Percentiles rank a stretch among this genome's conserved stretches.
Conservation (phyloP, 2,888 invertebrate species). For the Steromphala cineraria region DNA sequence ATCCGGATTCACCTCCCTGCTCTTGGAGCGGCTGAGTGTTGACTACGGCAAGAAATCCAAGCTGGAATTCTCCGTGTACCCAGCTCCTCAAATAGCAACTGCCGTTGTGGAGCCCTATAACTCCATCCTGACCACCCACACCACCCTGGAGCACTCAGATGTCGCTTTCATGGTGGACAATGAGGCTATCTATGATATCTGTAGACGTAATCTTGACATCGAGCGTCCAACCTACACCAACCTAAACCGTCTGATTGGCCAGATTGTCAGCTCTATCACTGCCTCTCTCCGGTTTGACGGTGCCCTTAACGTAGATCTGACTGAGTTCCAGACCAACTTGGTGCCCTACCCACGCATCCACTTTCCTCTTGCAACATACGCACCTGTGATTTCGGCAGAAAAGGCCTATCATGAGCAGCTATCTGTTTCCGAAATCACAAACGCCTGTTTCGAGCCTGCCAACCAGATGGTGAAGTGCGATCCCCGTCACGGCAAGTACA, state of each 20-base stretch:
- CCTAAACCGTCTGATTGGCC: slow-evolving; percentile 94
- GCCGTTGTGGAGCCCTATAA: too few species aligned
- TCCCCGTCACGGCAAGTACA: slow-evolving; percentile 78
- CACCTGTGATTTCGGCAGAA: slow-evolving; percentile 64
- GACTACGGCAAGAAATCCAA: too few species aligned
- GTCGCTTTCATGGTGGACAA: slow-evolving; percentile 95
- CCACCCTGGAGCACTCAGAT: too few species aligned
- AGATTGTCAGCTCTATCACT: slow-evolving; percentile 80
- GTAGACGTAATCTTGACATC: slow-evolving; percentile 86
- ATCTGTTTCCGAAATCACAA: slow-evolving; percentile 67
- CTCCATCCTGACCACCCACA: too few species aligned
- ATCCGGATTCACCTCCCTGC: too few species aligned
- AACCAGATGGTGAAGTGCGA: slow-evolving; percentile 92
- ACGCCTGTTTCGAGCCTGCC: slow-evolving; percentile 87
- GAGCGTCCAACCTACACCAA: slow-evolving; percentile 91
- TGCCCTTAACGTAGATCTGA: slow-evolving; percentile 77
- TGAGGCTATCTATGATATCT: slow-evolving; percentile 92
- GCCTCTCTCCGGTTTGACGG: slow-evolving; percentile 78
- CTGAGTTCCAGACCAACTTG: slow-evolving; percentile 76
- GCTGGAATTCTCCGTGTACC: too few species aligned
- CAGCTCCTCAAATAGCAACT: too few species aligned
- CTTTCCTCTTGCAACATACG: slow-evolving; percentile 88
- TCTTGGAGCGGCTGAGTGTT: too few species aligned
- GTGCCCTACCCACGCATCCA: slow-evolving; percentile 81
- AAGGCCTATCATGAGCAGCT: slow-evolving; percentile 87